phyloP scores from a whole-genome alignment of 2,888 invertebrate genomes.

The Sinotaia quadrata region DNA sequence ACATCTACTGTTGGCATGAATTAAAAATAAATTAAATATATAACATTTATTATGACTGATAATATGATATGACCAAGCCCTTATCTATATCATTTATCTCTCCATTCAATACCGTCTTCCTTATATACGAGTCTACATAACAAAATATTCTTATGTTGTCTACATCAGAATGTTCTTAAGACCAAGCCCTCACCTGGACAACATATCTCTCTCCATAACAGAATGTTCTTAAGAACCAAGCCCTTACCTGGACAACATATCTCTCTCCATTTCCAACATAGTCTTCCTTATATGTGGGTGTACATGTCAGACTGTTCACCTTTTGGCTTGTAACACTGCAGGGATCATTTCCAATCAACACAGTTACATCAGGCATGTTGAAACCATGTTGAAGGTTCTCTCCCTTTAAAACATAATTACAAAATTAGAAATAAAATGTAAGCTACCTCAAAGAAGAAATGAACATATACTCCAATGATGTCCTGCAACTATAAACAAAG shows the following conservation, averaged over 20 bases:
- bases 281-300: conserved; percentile 79
- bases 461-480: too few relatives aligned
- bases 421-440: conserved; percentile 1
- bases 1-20: too few relatives aligned
- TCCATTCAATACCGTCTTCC: too few relatives aligned
- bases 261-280: conserved; percentile 6
- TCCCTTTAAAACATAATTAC: conserved; percentile 76
- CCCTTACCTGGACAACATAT: conserved; percentile 39
- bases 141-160: too few relatives aligned
- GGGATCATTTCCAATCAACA: conserved; percentile 76
- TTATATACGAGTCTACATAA: too few relatives aligned
- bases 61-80: too few relatives aligned
- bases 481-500: too few relatives aligned
- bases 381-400: conserved; percentile 77
- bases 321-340: conserved; percentile 96
- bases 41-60: too few relatives aligned
- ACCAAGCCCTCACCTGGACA: conserved; percentile 39
- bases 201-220: conserved; percentile 22
- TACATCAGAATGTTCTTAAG: too few relatives aligned
- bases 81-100: too few relatives aligned
- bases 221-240: too few relatives aligned
- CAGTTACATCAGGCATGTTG: conserved; percentile 47
- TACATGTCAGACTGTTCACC: conserved; percentile 81
- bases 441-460: neutral
- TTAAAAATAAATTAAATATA: too few relatives aligned